Percentiles rank a stretch among this genome's conserved stretches.
These are phyloP conservation scores for Vesta saturnalis DNA, from an alignment of 2,888 invertebrate genomes.

Conservation along the genomic window DNA sequence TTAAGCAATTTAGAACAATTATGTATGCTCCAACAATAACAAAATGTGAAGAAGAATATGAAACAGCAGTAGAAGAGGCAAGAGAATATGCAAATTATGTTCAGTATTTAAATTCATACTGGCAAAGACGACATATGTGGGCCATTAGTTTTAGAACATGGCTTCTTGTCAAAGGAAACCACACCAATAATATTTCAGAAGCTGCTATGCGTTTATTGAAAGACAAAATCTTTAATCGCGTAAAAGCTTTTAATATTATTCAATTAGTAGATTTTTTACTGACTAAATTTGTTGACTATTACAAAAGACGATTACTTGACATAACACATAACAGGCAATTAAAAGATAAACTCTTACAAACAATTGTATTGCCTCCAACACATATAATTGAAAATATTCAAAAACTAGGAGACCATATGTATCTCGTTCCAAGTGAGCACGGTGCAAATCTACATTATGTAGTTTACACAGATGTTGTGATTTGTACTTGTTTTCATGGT, in stretches of 20 bases:
- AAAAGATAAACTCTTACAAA: background rate
- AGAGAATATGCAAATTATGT: background rate
- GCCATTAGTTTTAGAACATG: background rate
- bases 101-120: slow-evolving; percentile 10
- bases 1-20: slow-evolving; percentile 22
- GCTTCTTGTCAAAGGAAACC: background rate
- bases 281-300: slow-evolving; percentile 17
- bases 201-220: slow-evolving; percentile 9
- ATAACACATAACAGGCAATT: background rate
- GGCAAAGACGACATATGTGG: slow-evolving; percentile 6
- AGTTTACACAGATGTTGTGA: slow-evolving; percentile 2
- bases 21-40: background rate
- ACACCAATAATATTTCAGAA: slow-evolving; percentile 20
- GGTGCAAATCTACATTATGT: background rate
- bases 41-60: slow-evolving; percentile 4
- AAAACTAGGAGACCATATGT: background rate
- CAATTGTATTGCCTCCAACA: background rate
- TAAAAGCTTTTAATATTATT: slow-evolving; percentile 15
- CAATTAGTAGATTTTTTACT: slow-evolving; percentile 18
- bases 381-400: background rate
- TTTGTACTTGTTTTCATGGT: slow-evolving; percentile 13
- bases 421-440: slow-evolving; percentile 13
- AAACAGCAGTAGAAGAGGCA: background rate
- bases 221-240: slow-evolving; percentile 14
- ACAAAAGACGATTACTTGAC: slow-evolving; percentile 6